Conservation (phyloP, 2,113 vertebrate genomes). For the Myrmecophaga tridactyla region DNA sequence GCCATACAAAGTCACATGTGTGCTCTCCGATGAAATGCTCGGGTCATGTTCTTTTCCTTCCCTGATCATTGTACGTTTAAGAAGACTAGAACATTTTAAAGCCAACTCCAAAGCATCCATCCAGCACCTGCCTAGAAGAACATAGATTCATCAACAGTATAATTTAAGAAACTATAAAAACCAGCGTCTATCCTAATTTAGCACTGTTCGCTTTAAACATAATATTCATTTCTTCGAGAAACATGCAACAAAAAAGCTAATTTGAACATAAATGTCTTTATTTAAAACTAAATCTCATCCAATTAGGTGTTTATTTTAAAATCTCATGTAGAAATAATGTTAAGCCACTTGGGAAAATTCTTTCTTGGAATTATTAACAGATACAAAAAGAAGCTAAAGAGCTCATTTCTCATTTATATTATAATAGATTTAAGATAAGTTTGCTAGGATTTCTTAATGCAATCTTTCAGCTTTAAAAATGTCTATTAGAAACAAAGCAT, state of each 20-base stretch:
- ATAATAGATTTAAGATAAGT: background rate
- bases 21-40: slow-evolving; percentile 89
- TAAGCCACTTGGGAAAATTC: background rate
- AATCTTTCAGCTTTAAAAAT: slow-evolving; percentile 35
- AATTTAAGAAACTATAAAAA: slow-evolving; percentile 32
- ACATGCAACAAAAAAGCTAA: background rate
- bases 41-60: slow-evolving; percentile 96
- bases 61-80: slow-evolving; percentile 98
- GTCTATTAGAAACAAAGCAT: background rate
- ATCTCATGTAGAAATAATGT: background rate
- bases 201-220: background rate
- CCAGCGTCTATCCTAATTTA: background rate
- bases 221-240: slow-evolving; percentile 40
- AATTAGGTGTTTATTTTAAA: background rate
- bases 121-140: slow-evolving; percentile 94
- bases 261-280: background rate
- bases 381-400: background rate
- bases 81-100: slow-evolving; percentile 96
- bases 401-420: background rate
- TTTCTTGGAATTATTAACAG: background rate
- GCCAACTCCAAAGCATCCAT: slow-evolving; percentile 99
- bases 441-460: background rate
- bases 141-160: background rate
- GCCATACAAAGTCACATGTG: slow-evolving; percentile 94
- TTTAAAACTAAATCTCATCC: background rate